Conservation (phyloP, 2,888 invertebrate genomes). For the Agrenia bidenticulata region DNA sequence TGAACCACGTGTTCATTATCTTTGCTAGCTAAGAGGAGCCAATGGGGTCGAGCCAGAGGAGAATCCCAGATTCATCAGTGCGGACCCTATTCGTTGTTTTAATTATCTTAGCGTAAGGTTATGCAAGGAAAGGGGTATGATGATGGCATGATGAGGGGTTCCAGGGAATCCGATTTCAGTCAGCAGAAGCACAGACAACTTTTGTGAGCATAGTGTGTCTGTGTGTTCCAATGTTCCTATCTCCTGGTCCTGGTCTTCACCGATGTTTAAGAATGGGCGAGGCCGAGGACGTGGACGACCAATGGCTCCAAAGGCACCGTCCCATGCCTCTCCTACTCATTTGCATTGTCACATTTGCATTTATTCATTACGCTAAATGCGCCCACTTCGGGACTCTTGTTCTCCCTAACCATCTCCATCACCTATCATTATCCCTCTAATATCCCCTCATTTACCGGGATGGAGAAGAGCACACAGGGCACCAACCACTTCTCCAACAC, state of each 20-base stretch:
- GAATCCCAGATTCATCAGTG: constrained; percentile 46
- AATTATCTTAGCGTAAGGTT: constrained; percentile 51
- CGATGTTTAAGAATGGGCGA: constrained; percentile 46
- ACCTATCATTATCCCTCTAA: constrained; percentile 45
- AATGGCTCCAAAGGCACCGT: constrained; percentile 46
- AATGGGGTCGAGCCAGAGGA: constrained; percentile 43
- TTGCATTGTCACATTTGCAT: constrained; percentile 52
- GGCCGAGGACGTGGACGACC: constrained; percentile 43
- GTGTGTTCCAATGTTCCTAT: not conserved
- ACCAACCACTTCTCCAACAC: too few relatives aligned
- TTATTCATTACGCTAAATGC: constrained; percentile 51
- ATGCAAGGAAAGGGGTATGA: constrained; percentile 43
- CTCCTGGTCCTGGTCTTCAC: constrained; percentile 12
- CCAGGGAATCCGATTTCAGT: constrained; percentile 21
- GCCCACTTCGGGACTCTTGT: constrained; percentile 17
- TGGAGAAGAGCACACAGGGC: too few relatives aligned
- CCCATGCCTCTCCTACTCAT: constrained; percentile 44
- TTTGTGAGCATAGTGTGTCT: too few relatives aligned
- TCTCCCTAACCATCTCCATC: constrained; percentile 23
- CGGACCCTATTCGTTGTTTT: constrained; percentile 48
- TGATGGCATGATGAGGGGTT: constrained; percentile 33
- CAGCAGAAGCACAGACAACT: constrained; percentile 2
- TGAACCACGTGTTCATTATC: constrained; percentile 53
- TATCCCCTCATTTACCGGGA: constrained; percentile 24
- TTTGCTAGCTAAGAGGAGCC: constrained; percentile 44